These are phyloP conservation scores for Tympanuchus pallidicinctus DNA, from an alignment of 2,113 vertebrate species.

Conservation along the genomic window DNA sequence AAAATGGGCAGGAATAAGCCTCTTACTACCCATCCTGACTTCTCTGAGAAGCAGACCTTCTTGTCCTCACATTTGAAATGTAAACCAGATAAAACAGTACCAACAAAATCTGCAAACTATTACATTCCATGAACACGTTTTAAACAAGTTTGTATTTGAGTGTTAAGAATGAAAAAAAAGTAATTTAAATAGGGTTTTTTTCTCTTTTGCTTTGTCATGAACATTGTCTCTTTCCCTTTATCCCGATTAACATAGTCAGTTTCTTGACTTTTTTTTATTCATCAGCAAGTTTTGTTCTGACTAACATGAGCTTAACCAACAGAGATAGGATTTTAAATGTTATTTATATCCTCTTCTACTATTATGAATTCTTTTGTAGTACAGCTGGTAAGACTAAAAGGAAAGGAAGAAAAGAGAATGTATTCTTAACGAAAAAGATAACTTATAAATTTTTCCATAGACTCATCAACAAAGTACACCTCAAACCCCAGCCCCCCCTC, in stretches of 20 bases:
- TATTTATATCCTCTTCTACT: background rate
- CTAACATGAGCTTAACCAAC: background rate
- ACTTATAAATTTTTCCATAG: background rate
- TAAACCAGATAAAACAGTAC: background rate
- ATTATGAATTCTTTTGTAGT: background rate
- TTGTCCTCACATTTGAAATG: background rate
- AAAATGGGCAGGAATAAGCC: background rate
- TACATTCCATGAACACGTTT: background rate
- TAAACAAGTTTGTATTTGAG: background rate
- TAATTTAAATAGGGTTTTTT: background rate
- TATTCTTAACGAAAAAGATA: background rate
- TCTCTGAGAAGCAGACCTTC: background rate
- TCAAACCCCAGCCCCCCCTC: fast-evolving
- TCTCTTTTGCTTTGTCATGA: background rate
- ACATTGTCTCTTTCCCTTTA: background rate
- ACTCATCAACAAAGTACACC: background rate
- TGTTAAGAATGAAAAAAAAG: background rate
- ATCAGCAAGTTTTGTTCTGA: background rate
- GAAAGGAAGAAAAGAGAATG: background rate
- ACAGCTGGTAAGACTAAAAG: background rate
- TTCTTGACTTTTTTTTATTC: background rate
- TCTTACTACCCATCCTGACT: background rate
- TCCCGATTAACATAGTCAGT: background rate
- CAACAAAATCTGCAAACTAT: background rate
- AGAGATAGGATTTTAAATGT: background rate